These are phyloP conservation scores for Sternarchorhynchus goeldii DNA, from an alignment of 2,797 vertebrate genomes.

Conservation along the genomic window DNA sequence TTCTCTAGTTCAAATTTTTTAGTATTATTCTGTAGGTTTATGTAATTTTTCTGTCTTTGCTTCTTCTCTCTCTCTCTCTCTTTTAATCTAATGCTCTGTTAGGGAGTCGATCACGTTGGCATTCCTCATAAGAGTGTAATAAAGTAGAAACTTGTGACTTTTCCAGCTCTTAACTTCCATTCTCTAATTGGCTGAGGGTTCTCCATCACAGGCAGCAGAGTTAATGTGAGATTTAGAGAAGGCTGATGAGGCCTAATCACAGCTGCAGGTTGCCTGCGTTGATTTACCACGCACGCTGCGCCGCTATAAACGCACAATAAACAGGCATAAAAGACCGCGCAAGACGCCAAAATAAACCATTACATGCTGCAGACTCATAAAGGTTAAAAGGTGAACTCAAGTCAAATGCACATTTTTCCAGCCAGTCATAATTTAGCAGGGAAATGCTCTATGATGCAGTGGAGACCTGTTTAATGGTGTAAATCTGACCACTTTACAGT, in stretches of 20 bases:
- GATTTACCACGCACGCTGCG: constrained; percentile 67
- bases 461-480: not conserved
- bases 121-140: constrained; percentile 37
- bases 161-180: constrained; percentile 32
- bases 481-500: not conserved
- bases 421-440: constrained; percentile 40
- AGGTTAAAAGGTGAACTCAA: constrained; percentile 59
- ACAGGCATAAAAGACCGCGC: constrained; percentile 64
- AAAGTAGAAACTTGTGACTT: constrained; percentile 27
- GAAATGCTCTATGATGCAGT: constrained; percentile 15
- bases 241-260: constrained; percentile 79
- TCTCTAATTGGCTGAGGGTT: constrained; percentile 41
- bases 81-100: not conserved
- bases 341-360: constrained; percentile 52
- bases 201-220: constrained; percentile 40
- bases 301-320: constrained; percentile 74
- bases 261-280: constrained; percentile 70
- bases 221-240: constrained; percentile 70
- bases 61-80: not conserved
- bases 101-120: not conserved
- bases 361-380: constrained; percentile 44
- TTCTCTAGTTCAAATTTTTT: not conserved
- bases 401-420: constrained; percentile 41
- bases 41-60: not conserved
- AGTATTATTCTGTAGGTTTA: not conserved